A percentile compares a stretch with the other conserved stretches of the same genome.
Conservation (phyloP, 2,113 vertebrate genomes). For the Mesembrinibis cayennensis region DNA sequence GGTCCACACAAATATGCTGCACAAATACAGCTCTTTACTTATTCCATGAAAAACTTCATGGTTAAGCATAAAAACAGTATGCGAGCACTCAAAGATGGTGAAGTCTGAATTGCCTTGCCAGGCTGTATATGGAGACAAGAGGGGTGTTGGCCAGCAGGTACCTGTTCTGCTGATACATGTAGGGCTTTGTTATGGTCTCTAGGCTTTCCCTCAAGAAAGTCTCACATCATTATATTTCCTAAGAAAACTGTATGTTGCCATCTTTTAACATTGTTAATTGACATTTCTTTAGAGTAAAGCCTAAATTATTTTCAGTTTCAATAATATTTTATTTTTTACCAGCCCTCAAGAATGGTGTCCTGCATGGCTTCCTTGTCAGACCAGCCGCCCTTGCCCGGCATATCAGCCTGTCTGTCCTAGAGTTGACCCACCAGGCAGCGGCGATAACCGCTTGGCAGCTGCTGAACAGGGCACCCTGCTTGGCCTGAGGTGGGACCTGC, state of each 20-base stretch:
- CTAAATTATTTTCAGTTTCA: not conserved
- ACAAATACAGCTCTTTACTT: not conserved
- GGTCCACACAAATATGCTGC: not conserved
- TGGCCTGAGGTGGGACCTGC: not conserved
- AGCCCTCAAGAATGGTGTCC: not conserved
- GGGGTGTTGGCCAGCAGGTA: not conserved
- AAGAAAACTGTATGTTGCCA: not conserved
- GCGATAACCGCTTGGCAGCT: no score
- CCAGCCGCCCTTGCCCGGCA: not conserved
- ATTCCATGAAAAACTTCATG: not conserved
- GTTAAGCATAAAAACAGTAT: not conserved
- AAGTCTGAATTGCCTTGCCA: not conserved
- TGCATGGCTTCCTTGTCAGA: not conserved
- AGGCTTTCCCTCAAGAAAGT: not conserved
- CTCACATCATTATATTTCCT: not conserved
- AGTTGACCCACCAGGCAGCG: not conserved
- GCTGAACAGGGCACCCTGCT: not conserved
- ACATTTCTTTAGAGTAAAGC: not conserved
- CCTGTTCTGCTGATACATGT: not conserved
- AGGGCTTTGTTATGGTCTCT: rapidly evolving
- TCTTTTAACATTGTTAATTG: not conserved
- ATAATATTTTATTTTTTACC: not conserved
- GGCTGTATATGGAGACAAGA: not conserved
- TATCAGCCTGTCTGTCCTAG: not conserved
- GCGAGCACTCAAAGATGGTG: not conserved